A percentile compares a stretch with the other conserved stretches of the same genome.
Evolutionary conservation across 2,888 invertebrate species (phyloP).

Genomic region (Apamea crenata): DNA sequence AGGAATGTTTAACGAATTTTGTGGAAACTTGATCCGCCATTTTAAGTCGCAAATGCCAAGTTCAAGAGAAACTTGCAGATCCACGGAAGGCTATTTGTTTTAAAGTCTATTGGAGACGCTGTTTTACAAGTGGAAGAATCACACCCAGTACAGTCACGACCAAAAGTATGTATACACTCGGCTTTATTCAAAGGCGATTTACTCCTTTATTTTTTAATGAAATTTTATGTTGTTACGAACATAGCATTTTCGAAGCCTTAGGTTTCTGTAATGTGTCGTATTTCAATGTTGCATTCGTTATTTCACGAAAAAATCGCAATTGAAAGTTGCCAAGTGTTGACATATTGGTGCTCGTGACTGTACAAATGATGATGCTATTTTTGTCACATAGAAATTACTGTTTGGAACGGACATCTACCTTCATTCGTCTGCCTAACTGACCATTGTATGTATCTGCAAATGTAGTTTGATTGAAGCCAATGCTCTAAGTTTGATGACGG

Average conservation of each 20-base stretch:
- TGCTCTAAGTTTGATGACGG: neutral
- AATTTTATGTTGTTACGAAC: no score
- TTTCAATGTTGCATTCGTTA: no score
- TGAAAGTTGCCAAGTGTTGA: no score
- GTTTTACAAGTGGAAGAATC: neutral
- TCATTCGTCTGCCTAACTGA: neutral
- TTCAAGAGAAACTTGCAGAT: neutral
- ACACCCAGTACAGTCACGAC: neutral
- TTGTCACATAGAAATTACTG: neutral
- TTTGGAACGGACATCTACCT: neutral
- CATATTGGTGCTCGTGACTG: no score
- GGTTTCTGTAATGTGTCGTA: no score
- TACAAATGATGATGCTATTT: neutral
- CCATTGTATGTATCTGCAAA: neutral
- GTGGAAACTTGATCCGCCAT: neutral
- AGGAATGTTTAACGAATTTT: neutral
- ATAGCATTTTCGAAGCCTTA: no score
- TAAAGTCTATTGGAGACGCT: neutral
- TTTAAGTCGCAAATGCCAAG: neutral
- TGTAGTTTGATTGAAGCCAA: neutral
- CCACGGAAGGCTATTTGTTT: neutral
- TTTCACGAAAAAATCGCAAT: no score
- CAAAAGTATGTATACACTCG: no score
- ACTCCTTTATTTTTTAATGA: no score
- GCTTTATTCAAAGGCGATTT: no score